A percentile compares a stretch with the other conserved stretches of the same genome.
Evolutionary conservation across 2,113 vertebrate genomes (phyloP).

Genomic region (Oceanites oceanicus): DNA sequence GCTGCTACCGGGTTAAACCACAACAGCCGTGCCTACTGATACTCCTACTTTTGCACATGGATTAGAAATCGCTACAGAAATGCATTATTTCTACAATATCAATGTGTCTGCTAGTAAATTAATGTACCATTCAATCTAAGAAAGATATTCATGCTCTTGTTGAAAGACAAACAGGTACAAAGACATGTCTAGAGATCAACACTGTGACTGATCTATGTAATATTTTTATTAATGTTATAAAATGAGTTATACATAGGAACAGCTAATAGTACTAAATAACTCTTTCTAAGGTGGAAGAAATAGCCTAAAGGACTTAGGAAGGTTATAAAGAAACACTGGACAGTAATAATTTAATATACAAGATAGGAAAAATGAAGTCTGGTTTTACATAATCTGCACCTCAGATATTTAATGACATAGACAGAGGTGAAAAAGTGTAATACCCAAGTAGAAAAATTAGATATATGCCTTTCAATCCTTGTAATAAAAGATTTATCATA

Average conservation of each 20-base stretch:
- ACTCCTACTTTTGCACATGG: neutral
- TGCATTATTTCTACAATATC: neutral
- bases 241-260: neutral
- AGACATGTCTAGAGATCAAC: neutral
- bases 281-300: neutral
- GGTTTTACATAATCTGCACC: neutral
- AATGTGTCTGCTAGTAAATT: neutral
- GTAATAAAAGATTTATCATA: neutral
- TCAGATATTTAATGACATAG: neutral
- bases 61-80: neutral
- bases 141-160: neutral
- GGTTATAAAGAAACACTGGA: neutral
- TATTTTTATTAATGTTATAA: neutral
- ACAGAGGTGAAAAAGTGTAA: neutral
- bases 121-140: neutral
- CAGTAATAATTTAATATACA: neutral
- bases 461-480: neutral
- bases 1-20: no score
- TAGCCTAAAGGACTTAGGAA: neutral
- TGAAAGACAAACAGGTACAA: neutral
- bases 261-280: neutral
- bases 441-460: neutral
- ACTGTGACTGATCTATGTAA: neutral
- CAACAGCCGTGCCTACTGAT: neutral
- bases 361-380: neutral